Evolutionary conservation across 2,797 vertebrate genomes (phyloP), one percentile per base, ranked within the genome.

Genomic region (Gymnothorax javanicus): DNA sequence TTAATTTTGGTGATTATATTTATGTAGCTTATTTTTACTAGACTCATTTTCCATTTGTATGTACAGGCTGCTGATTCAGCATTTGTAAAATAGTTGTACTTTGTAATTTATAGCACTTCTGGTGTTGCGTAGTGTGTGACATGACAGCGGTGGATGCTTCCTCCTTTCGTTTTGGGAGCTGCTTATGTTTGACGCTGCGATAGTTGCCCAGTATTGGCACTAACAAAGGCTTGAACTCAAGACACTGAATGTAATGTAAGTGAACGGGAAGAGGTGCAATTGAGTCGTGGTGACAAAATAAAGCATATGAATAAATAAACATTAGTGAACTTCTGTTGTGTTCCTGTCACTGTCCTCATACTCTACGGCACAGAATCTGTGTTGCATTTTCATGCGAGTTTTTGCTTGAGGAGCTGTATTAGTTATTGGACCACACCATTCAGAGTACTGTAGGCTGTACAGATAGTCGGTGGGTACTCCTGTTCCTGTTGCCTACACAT

Each of bases 181-280:
- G 5, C 23, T 86, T 20, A 2, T 84, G 60, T 71, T 73, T 82
- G 83, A 67, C 69, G 43, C 77, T 87, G 88, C 62, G 52, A 4
- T 50, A 82, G 81, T 85, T 88, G 62, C 64, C 82, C 62, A 60
- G 52, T 87, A 62, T 71, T 85, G 27, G 83, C 1, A 79, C 15
- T 59, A 4, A n/a, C 6, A 33, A 58, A 56, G 54, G 50, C 60
- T 58, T 54, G 25, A 33, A 58, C 23, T 60, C 73, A n/a, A 86
- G 13, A n/a, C 17, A 27, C 77, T 33, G 57, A 87, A 84, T 87
- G 82, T 84, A 87, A 73, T 59, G n/a, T 52, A 2, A 82, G n/a
- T 84, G n/a, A 13, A 75, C 20, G 17, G 20, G 13, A 52, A 83
- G 33, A 11, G 58, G 84, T 57, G 50, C 50, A 50, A 52, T 62